Conservation (phyloP, 2,797 vertebrate species). For the Cercopithecus neglectus region DNA sequence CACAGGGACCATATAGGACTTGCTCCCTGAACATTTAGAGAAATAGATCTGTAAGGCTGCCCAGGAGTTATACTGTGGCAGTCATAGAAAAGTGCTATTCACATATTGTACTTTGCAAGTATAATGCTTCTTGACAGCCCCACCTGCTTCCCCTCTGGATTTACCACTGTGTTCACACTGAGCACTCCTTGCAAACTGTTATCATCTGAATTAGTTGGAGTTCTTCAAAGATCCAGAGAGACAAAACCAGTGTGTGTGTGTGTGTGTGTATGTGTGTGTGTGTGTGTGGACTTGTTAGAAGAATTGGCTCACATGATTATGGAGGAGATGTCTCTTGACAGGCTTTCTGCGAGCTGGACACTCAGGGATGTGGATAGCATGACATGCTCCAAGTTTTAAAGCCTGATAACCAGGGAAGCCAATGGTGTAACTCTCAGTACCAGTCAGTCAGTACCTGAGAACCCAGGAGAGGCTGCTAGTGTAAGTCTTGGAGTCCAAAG, state of each 20-base stretch:
- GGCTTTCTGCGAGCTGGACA: neutral
- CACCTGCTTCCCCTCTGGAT: neutral
- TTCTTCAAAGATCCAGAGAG: neutral
- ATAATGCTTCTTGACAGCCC: neutral
- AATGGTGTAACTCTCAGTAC: neutral
- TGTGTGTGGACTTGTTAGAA: neutral
- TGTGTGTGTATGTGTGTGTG: no score
- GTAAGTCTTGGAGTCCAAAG: neutral
- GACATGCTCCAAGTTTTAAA: neutral
- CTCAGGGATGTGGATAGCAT: neutral
- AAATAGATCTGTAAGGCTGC: neutral
- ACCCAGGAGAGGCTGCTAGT: neutral
- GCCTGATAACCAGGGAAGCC: neutral
- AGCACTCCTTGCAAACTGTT: neutral
- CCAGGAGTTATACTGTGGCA: neutral
- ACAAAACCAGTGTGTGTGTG: neutral
- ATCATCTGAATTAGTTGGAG: neutral
- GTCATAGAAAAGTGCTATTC: neutral
- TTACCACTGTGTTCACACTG: neutral
- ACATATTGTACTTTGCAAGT: neutral
- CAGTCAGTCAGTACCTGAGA: neutral
- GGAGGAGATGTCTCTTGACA: neutral
- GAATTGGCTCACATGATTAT: neutral
- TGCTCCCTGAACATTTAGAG: neutral
- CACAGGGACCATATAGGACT: neutral